These are phyloP conservation scores for Phalacrocorax aristotelis DNA, from an alignment of 2,113 vertebrate species.

Conservation along the genomic window DNA sequence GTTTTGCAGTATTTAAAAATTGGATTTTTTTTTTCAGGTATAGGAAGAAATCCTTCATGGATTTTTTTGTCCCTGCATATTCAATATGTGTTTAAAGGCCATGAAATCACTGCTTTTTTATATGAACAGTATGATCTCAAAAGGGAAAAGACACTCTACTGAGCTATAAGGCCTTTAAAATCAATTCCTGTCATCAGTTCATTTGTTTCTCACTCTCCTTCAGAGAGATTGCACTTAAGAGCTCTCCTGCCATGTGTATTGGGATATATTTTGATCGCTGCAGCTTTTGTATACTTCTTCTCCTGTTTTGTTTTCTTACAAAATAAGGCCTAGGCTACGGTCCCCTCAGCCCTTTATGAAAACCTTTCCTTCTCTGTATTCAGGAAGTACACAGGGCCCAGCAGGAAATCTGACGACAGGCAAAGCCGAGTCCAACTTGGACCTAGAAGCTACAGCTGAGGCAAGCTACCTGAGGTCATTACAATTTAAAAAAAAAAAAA, in stretches of 20 bases:
- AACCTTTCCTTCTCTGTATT: neutral
- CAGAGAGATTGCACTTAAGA: neutral
- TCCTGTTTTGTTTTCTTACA: neutral
- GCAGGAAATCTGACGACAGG: neutral
- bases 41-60: neutral
- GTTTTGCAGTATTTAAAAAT: neutral
- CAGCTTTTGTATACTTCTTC: neutral
- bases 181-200: neutral
- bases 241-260: neutral
- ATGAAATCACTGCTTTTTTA: neutral
- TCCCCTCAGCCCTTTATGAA: neutral
- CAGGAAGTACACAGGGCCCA: neutral
- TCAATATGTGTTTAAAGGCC: neutral
- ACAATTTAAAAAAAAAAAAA: neutral
- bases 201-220: neutral
- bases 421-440: neutral
- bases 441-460: neutral
- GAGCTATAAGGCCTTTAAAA: neutral
- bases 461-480: neutral
- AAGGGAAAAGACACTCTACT: neutral
- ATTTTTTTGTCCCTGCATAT: neutral
- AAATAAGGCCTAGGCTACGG: neutral
- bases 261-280: neutral
- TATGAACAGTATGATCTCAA: neutral
- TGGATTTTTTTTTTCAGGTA: neutral